Evolutionary conservation across 1,140 invertebrate species (phyloP).

Genomic region (Drosophila busckii): DNA sequence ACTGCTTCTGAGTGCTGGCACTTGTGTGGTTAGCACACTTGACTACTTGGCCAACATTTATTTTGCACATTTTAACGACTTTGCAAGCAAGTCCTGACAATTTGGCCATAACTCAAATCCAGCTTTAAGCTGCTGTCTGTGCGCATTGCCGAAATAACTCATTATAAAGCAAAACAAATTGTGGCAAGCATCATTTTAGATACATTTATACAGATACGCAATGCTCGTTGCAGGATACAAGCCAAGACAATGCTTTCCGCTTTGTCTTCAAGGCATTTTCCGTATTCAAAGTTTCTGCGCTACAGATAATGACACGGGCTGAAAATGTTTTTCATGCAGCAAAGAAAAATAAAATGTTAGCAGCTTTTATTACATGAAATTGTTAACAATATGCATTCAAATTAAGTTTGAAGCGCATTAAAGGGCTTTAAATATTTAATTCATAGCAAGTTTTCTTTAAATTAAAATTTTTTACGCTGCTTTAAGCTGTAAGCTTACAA

Average conservation of each 20-base stretch:
- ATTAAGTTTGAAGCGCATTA: no score
- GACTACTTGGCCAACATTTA: background rate
- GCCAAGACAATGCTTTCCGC: constrained; percentile 19
- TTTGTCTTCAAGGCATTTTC: no score
- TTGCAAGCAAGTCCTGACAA: constrained; percentile 20
- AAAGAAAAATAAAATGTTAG: no score
- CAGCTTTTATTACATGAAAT: no score
- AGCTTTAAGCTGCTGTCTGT: background rate
- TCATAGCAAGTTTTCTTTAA: no score
- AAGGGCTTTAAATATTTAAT: no score
- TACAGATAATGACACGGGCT: constrained; percentile 26
- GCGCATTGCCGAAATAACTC: constrained; percentile 41
- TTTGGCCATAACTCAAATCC: constrained; percentile 13
- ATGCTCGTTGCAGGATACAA: background rate
- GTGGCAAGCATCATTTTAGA: constrained; percentile 58
- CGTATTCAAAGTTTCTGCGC: constrained; percentile 36
- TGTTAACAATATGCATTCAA: no score
- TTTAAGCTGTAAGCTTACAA: no score
- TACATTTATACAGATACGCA: background rate
- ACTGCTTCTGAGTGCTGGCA: constrained; percentile 3
- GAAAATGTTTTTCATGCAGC: no score
- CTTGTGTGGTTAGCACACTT: constrained; percentile 10
- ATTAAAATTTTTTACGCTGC: no score
- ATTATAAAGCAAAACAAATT: constrained; percentile 72
- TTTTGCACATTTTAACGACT: constrained; percentile 4